A percentile compares a stretch with the other conserved stretches of the same genome.
Conservation (phyloP, 2,797 vertebrate species). For the Saguinus oedipus region DNA sequence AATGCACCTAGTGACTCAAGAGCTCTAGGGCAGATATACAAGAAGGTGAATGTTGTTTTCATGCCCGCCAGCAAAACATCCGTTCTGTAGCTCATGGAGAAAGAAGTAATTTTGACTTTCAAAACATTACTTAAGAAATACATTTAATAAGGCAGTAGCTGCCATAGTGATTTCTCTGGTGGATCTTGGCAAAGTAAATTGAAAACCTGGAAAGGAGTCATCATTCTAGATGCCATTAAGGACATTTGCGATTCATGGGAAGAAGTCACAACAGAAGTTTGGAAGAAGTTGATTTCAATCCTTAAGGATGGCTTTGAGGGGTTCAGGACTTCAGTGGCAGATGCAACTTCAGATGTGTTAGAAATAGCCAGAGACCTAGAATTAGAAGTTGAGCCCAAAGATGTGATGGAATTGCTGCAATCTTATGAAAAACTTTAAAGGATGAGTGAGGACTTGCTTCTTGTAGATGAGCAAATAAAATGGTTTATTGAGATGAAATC, state of each 20-base stretch:
- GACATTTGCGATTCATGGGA: not conserved
- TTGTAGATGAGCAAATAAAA: not conserved
- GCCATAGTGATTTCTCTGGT: not conserved
- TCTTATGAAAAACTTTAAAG: not conserved
- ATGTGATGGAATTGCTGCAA: not conserved
- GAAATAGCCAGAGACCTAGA: not conserved
- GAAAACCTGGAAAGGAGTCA: not conserved
- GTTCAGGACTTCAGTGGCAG: not conserved
- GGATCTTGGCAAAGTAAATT: not conserved
- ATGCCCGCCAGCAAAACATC: not conserved
- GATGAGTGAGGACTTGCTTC: not conserved
- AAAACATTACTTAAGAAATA: not conserved
- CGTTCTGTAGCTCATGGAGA: not conserved
- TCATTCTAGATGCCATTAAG: not conserved
- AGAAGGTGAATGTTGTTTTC: not conserved
- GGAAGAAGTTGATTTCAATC: not conserved
- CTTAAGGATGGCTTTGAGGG: not conserved
- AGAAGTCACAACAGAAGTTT: not conserved
- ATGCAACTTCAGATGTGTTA: not conserved
- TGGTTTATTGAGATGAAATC: not conserved
- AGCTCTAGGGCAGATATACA: not conserved
- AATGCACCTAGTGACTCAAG: not conserved
- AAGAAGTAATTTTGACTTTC: not conserved
- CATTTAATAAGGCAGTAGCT: not conserved
- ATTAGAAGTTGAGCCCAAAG: not conserved